Evolutionary conservation across 2,888 invertebrate species (phyloP).

Genomic region (Patella ulyssiponensis): DNA sequence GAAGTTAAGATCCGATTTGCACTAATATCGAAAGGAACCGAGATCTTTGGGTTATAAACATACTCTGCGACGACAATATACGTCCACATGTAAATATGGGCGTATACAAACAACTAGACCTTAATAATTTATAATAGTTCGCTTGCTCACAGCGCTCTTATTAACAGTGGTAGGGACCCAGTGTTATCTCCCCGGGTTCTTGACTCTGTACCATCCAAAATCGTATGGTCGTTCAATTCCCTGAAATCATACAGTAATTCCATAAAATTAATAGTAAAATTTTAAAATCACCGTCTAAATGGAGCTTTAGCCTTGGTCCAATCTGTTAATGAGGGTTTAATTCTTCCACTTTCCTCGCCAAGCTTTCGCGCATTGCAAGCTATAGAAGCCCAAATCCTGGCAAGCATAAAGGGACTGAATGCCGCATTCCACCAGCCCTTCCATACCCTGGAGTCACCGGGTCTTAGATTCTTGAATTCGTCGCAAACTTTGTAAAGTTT

Average conservation of each 20-base stretch:
- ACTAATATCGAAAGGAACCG: no score
- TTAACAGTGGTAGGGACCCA: no score
- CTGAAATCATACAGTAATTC: background rate
- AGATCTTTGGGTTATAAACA: no score
- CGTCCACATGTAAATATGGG: no score
- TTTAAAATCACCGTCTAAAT: constrained; percentile 47
- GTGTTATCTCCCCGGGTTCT: no score
- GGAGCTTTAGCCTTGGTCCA: constrained; percentile 53
- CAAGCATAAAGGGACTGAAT: constrained; percentile 57
- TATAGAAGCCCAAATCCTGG: constrained; percentile 55
- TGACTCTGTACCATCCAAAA: no score
- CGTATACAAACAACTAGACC: no score
- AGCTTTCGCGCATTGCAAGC: constrained; percentile 44
- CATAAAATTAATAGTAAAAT: background rate
- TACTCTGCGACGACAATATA: no score
- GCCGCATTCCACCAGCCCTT: constrained; percentile 57
- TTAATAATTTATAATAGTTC: no score
- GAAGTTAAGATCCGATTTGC: no score
- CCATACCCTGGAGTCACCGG: constrained; percentile 34
- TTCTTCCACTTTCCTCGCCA: constrained; percentile 44
- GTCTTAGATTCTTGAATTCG: constrained; percentile 34
- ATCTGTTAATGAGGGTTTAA: constrained; percentile 36
- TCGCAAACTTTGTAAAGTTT: constrained; percentile 51
- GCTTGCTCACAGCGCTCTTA: no score
- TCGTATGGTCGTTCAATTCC: no score